These are phyloP conservation scores for Quadroppia sp. DNA, from an alignment of 2,888 invertebrate species.

Conservation along the genomic window DNA sequence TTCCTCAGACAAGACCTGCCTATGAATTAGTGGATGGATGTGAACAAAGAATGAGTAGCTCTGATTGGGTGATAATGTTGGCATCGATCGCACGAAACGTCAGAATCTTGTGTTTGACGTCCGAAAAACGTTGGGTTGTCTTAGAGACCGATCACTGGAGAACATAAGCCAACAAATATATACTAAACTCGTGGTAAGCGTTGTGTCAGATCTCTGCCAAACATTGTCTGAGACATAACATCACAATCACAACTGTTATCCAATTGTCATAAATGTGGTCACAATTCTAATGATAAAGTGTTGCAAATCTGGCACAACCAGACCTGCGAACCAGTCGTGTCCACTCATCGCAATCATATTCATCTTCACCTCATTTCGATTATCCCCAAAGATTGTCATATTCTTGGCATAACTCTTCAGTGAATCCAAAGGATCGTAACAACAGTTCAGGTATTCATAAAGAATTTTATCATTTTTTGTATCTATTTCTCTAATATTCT, in stretches of 20 bases:
- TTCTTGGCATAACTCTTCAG: background rate
- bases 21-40: background rate
- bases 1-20: background rate
- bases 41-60: background rate
- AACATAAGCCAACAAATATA: conserved; percentile 33
- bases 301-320: conserved; percentile 15
- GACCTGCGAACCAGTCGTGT: too few species aligned
- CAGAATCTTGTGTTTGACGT: conserved; percentile 13
- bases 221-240: conserved; percentile 10
- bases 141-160: conserved; percentile 31
- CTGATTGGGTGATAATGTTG: background rate
- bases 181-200: conserved; percentile 16
- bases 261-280: conserved; percentile 1
- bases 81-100: conserved; percentile 22
- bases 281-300: background rate
- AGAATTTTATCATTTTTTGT: background rate
- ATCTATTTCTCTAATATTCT: background rate
- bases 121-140: conserved; percentile 33
- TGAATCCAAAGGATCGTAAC: background rate
- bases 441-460: conserved; percentile 8
- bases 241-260: background rate
- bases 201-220: conserved; percentile 19
- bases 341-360: background rate
- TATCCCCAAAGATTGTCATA: background rate
- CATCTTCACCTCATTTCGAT: background rate